Conservation (phyloP, 2,888 invertebrate genomes). For the Scelioninae gen. 1 region DNA sequence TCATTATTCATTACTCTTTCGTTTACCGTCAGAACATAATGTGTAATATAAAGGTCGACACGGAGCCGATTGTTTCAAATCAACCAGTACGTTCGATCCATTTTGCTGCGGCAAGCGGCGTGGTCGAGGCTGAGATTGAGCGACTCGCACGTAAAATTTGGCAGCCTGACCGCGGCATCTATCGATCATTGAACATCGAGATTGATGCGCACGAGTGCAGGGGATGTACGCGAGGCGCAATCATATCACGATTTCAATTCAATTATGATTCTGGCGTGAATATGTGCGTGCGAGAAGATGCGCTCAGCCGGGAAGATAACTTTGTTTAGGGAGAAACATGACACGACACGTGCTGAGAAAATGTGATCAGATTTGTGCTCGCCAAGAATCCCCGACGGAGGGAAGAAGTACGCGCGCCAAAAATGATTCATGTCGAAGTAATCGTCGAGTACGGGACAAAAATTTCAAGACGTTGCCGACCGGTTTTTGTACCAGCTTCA, state of each 20-base stretch:
- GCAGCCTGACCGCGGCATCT: conserved; percentile 66
- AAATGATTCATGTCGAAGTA: conserved; percentile 67
- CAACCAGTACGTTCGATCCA: conserved; percentile 35
- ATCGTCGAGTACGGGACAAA: conserved; percentile 56
- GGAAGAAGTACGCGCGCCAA: conserved; percentile 43
- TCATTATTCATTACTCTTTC: not conserved
- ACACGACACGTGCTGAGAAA: conserved; percentile 68
- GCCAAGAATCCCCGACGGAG: conserved; percentile 53
- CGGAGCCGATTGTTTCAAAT: conserved; percentile 23
- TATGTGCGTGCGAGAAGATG: conserved; percentile 58
- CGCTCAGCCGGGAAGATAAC: conserved; percentile 56
- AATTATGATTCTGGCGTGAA: conserved; percentile 63
- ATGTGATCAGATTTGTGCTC: conserved; percentile 66
- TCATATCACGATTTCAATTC: conserved; percentile 70
- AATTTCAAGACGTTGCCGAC: conserved; percentile 34
- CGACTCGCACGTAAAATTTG: conserved; percentile 61
- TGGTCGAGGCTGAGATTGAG: conserved; percentile 55
- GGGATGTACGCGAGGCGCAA: conserved; percentile 46
- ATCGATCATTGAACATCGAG: conserved; percentile 64
- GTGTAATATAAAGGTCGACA: conserved; percentile 19
- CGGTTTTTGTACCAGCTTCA: conserved; percentile 22
- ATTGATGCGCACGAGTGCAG: conserved; percentile 51
- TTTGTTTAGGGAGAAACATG: conserved; percentile 64
- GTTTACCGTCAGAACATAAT: conserved; percentile 24
- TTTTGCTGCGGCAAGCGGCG: conserved; percentile 40